Base-by-base conservation (phyloP, 1,140 invertebrate species). In the Sarcophaga peregrina region DNA sequence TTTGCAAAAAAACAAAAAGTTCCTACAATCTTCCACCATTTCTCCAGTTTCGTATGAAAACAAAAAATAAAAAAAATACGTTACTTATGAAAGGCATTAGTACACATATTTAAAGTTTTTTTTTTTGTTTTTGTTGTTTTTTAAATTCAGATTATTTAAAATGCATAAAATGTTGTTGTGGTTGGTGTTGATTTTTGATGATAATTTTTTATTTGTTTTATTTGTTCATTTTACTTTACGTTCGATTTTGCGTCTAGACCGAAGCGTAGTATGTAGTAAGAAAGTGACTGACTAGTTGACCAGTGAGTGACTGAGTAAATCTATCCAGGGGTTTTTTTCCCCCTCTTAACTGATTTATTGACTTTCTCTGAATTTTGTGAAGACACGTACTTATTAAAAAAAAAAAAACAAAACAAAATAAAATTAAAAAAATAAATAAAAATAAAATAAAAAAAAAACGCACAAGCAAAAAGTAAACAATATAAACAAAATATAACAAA, bases 291-390 rank as follows among this genome's bases (percentile, higher is more conserved):
- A n/a, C 54, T n/a, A n/a, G 15, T 13, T 15, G 10, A n/a, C 54
- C 15, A 58, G 13, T 7, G 15, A 58, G 13, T 58, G 13, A n/a
- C 11, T 13, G 50, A 52, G 13, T 10, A 52, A 13, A 10, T 52
- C 50, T 52, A 10, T 52, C 13, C n/a, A 11, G 25, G 73, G 73
- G n/a, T 78, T 50, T 78, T 47, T 78, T 78, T 37, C 50, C 75
- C n/a, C n/a, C n/a, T n/a, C n/a, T 78, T 78, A 78, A 50, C 75
- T 52, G 75, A 78, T 78, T 78, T 78, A 78, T 78, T 78, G 75
- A 78, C 75, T 78, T 78, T 78, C 75, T 78, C 75, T 78, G 75
- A 78, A 78, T 78, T 78, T 25, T 52, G 25, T 52, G 17, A 78
- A 78, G 75, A 78, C 75, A 78, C 75, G 75, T 78, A 78, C 75